Percentiles rank a stretch among this genome's conserved stretches.
These are phyloP conservation scores for Gryllus bimaculatus DNA, from an alignment of 1,140 invertebrate species.

Conservation along the genomic window DNA sequence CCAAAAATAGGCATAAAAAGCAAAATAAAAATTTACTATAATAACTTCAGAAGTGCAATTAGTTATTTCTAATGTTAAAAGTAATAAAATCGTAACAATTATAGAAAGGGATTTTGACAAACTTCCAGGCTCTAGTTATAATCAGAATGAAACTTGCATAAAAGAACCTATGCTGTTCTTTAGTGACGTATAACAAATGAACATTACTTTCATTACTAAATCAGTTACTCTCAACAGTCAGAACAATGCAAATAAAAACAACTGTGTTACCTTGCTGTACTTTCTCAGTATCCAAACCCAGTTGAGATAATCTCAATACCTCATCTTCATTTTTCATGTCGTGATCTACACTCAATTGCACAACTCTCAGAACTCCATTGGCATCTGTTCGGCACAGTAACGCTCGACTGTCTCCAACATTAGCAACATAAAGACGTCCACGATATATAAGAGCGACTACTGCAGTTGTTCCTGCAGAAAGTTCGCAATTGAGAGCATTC, in stretches of 20 bases:
- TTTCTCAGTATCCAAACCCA: conserved; percentile 57
- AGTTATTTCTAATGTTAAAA: too few species aligned
- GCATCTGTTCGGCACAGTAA: conserved; percentile 71
- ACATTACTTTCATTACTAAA: not conserved
- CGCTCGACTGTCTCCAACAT: conserved; percentile 70
- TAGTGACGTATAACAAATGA: not conserved
- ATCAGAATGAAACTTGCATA: too few species aligned
- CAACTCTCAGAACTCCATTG: conserved; percentile 68
- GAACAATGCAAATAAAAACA: not conserved
- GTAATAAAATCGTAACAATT: too few species aligned
- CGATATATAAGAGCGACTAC: conserved; percentile 67
- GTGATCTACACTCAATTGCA: conserved; percentile 75
- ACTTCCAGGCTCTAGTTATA: too few species aligned
- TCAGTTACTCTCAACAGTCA: not conserved
- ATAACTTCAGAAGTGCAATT: too few species aligned
- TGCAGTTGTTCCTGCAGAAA: conserved; percentile 60
- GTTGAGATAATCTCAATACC: conserved; percentile 55
- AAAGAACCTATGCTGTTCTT: not conserved
- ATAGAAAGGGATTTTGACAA: too few species aligned
- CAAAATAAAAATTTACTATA: too few species aligned
- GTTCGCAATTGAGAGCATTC: conserved; percentile 33
- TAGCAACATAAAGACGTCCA: conserved; percentile 70
- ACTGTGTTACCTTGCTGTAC: conserved; percentile 46
- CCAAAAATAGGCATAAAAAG: too few species aligned
- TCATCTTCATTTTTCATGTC: conserved; percentile 78